Base-by-base conservation (phyloP, 2,113 vertebrate species). In the Anolis sagrei region DNA sequence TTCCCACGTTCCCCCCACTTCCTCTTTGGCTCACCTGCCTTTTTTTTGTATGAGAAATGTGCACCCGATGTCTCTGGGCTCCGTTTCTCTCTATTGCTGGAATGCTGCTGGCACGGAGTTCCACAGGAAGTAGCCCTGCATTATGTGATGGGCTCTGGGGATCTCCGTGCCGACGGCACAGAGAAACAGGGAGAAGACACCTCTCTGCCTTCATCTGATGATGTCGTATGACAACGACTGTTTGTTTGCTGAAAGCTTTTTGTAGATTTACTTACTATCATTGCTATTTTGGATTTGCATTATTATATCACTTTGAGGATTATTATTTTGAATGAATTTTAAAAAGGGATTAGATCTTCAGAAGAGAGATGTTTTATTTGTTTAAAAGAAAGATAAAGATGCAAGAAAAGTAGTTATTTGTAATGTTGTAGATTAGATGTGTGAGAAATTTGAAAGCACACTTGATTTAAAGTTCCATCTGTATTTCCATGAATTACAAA, bases 191-290 rank as follows among this genome's bases (percentile, higher is more conserved):
- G 39, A 5, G 39, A 5, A 5, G 39, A 44, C 5, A 5, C 39
- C 5, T 44, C 39, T 44, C 39, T 44, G 39, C 39, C 39, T 44
- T 44, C 39, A 44, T 44, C 39, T 44, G 39, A 44, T 44, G 3
- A 44, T 2, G 1, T 69, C 78, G 32, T 34, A 39, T 4, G 0
- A 0, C 19, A 0, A 1, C 7, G 73, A 9, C 0, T 0, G 18
- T 84, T 69, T 34, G 73, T 44, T 6, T 49, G 7, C 27, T 68
- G 44, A 51, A 76, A 68, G 39, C 39, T n/a, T 84, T 64, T 39
- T 44, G 7, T 77, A 61, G n/a, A 66, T 69, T 44, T 1, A 48
- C 73, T 5, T 32, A n/a, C 5, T 49, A 18, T n/a, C 21, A 27
- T 29, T 75, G 49, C 29, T 14, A 16, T 66, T n/a, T 74, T 9